Evolutionary conservation across 2,113 vertebrate genomes (phyloP).

Genomic region (Theristicus caerulescens): DNA sequence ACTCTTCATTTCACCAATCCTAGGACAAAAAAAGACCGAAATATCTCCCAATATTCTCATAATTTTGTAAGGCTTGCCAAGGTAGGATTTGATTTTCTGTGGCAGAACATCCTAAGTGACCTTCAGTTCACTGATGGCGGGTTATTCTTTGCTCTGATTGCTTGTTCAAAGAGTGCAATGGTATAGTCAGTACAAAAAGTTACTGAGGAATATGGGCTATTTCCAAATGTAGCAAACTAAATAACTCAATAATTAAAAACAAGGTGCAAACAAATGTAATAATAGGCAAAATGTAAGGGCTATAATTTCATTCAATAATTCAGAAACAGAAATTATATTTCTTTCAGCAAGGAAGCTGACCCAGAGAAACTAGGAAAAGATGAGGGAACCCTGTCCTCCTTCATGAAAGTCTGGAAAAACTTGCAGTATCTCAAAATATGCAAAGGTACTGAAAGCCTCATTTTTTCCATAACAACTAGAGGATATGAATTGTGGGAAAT

Average conservation of each 20-base stretch:
- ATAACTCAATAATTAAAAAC: not conserved
- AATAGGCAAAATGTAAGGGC: not conserved
- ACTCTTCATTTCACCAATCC: not conserved
- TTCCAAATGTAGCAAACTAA: not conserved
- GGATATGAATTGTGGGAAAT: slow-evolving; percentile 15
- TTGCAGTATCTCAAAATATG: not conserved
- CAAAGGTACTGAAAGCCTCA: not conserved
- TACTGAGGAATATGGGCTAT: not conserved
- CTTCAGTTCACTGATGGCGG: not conserved
- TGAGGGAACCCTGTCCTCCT: not conserved
- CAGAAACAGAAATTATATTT: not conserved
- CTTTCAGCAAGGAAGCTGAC: not conserved
- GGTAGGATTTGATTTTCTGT: not conserved
- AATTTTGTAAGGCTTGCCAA: not conserved
- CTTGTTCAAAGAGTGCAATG: not conserved
- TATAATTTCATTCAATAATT: not conserved
- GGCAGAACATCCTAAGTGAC: not conserved
- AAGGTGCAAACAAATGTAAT: not conserved
- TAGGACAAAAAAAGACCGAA: not conserved
- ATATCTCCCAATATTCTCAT: not conserved
- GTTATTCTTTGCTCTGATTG: not conserved
- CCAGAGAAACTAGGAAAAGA: not conserved
- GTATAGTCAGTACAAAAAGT: not conserved
- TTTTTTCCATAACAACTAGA: slow-evolving; percentile 4
- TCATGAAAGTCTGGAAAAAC: not conserved